Base-by-base conservation (phyloP, 2,113 vertebrate genomes). In the Myotis brandtii region DNA sequence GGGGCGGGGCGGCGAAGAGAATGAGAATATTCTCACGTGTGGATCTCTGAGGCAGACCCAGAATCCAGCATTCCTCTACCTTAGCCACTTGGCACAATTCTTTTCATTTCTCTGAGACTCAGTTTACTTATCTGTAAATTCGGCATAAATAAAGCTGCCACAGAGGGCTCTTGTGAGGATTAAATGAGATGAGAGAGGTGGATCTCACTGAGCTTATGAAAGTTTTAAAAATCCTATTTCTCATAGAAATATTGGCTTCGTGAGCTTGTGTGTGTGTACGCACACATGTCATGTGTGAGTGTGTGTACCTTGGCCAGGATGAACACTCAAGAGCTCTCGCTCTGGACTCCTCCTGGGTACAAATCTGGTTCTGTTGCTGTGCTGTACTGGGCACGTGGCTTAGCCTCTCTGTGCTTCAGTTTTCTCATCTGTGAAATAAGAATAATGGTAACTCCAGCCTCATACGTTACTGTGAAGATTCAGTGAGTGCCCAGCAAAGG, bases 101-200 rank as follows among this genome's bases (percentile, higher is more conserved):
- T 79, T 50, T 70, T 30, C 5, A 20, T 3, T 67, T 70, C n/a
- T 89, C 46, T 11, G 37, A 79, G 82, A 69, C 52, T 95, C 69
- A 25, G 11, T 89, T 96, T 91, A 52, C 54, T 93, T n/a, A 67
- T 50, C 83, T 87, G 62, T 84, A 86, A 77, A 83, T 14, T 52
- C 27, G 59, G 34, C 34, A 79, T 16, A 73, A 40, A 25, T 30
- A 32, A 83, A 79, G 9, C 48, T 30, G 27, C 32, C 14, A 69
- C 20, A 14, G 54, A 75, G 32, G 16, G 8, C 40, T 76, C 7
- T 52, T 9, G 18, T 0, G 20, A 75, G 56, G 27, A 43, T 52
- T 13, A 5, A 70, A 50, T 23, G 40, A 75, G 23, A 66, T 11
- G 4, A 89, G 52, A 73, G 17, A 67, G 70, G 18, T 6, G 1